A percentile compares a stretch with the other conserved stretches of the same genome.
Evolutionary conservation across 2,888 invertebrate species (phyloP).

Genomic region (Eupeodes luniger): DNA sequence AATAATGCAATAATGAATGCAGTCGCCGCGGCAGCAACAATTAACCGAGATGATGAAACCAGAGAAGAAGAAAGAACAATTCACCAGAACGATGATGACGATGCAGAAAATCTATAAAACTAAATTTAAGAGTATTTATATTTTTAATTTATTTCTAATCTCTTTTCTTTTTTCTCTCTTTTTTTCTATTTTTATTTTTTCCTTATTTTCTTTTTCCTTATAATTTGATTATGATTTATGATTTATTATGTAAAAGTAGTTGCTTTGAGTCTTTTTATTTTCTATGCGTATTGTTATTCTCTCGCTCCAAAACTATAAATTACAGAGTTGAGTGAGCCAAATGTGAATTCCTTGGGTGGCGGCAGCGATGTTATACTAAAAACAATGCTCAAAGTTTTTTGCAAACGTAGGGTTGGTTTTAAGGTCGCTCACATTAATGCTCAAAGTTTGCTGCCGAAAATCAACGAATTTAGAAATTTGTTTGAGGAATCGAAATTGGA

Average conservation of each 20-base stretch:
- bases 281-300: not conserved
- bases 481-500: not conserved
- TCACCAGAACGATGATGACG: not conserved
- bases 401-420: not conserved
- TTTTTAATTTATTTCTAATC: too few relatives aligned
- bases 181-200: not conserved
- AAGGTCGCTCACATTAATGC: not conserved
- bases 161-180: not conserved
- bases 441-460: not conserved
- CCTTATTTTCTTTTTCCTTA: not conserved
- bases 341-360: not conserved
- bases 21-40: not conserved
- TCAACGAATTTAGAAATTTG: not conserved
- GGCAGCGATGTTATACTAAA: not conserved
- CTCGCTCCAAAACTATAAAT: not conserved
- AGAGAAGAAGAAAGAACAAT: not conserved
- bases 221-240: too few relatives aligned
- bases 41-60: constrained; percentile 5
- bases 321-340: not conserved
- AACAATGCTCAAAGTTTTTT: not conserved
- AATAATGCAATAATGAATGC: not conserved
- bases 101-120: not conserved
- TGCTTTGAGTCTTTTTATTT: not conserved
- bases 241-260: too few relatives aligned
- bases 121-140: not conserved